A percentile compares a stretch with the other conserved stretches of the same genome.
These are phyloP conservation scores for Araneus ventricosus DNA, from an alignment of 1,140 invertebrate species.

Conservation along the genomic window DNA sequence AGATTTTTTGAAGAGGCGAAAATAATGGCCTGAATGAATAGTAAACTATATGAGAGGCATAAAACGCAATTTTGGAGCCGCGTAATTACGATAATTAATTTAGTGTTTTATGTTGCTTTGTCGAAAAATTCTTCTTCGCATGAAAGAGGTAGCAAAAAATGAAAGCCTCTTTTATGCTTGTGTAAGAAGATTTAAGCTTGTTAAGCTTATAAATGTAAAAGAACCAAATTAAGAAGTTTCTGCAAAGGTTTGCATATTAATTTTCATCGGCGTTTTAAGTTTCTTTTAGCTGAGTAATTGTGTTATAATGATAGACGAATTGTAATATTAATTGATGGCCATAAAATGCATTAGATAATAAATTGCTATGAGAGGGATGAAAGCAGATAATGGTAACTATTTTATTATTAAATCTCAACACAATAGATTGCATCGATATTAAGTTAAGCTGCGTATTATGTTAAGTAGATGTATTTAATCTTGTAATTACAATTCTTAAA, in stretches of 20 bases:
- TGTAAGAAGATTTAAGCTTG: not conserved
- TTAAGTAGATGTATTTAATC: no score
- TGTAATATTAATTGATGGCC: no score
- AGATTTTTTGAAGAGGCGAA: not conserved
- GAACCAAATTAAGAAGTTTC: not conserved
- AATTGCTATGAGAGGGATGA: no score
- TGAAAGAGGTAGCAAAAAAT: not conserved
- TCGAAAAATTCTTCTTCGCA: not conserved
- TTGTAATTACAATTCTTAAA: no score
- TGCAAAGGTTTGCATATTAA: not conserved
- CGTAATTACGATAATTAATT: constrained; percentile 29
- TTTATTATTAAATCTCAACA: no score
- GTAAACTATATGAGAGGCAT: not conserved
- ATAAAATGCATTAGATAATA: no score
- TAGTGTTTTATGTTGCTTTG: constrained; percentile 1
- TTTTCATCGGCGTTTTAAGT: not conserved
- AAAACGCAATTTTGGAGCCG: not conserved
- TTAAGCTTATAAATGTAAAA: not conserved
- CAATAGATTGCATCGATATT: no score
- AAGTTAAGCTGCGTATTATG: no score
- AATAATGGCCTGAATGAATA: not conserved
- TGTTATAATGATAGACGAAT: no score
- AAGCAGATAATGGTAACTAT: no score
- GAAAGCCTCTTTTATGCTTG: not conserved
- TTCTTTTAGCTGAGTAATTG: not conserved